A percentile compares a stretch with the other conserved stretches of the same genome.
Conservation (phyloP, 2,888 invertebrate species). For the Phyllotreta cruciferae region DNA sequence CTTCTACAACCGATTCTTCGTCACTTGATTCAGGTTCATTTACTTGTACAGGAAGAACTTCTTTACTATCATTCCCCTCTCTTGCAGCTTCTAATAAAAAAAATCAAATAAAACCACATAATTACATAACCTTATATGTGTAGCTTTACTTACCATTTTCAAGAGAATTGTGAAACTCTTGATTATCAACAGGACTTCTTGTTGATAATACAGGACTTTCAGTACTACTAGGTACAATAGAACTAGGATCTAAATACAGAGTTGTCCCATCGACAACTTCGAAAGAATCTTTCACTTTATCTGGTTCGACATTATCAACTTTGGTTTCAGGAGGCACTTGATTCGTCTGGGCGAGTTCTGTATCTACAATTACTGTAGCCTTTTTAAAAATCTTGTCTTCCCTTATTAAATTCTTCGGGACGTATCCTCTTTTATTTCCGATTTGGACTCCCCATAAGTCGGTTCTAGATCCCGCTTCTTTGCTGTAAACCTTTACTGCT, state of each 20-base stretch:
- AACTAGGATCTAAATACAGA: slow-evolving; percentile 57
- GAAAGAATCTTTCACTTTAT: slow-evolving; percentile 49
- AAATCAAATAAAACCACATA: neutral
- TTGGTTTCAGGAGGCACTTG: slow-evolving; percentile 44
- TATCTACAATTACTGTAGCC: slow-evolving; percentile 59
- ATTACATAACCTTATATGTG: neutral
- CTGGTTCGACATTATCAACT: slow-evolving; percentile 43
- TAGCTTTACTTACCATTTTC: slow-evolving; percentile 23
- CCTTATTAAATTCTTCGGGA: slow-evolving; percentile 65
- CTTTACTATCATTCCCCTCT: slow-evolving; percentile 1
- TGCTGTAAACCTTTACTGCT: slow-evolving; percentile 71
- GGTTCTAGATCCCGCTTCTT: slow-evolving; percentile 68
- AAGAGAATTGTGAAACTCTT: slow-evolving; percentile 15
- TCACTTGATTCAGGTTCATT: slow-evolving; percentile 18
- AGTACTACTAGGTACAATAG: slow-evolving; percentile 39
- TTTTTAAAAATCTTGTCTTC: slow-evolving; percentile 65
- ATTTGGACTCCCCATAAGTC: slow-evolving; percentile 76
- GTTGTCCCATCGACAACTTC: slow-evolving; percentile 75
- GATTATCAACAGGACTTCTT: slow-evolving; percentile 15
- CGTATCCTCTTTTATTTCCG: slow-evolving; percentile 73
- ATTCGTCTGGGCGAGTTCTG: slow-evolving; percentile 50
- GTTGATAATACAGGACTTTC: slow-evolving; percentile 40
- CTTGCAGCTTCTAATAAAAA: neutral
- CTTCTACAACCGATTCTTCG: slow-evolving; percentile 32
- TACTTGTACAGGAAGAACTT: neutral